Evolutionary conservation across 1,140 invertebrate species (phyloP).

Genomic region (Caenorhabditis briggsae): DNA sequence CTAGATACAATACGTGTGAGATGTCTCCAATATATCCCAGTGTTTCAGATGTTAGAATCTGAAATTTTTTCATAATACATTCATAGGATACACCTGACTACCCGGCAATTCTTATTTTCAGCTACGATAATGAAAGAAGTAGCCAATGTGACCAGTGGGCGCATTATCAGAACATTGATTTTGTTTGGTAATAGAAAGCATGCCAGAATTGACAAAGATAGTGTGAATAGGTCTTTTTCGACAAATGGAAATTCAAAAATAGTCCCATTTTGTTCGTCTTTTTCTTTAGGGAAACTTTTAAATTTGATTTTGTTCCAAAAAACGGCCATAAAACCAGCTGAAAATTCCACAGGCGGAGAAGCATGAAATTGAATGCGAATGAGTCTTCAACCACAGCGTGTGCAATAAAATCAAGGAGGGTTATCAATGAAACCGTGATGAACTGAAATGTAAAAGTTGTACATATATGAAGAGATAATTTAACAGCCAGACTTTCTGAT

Average conservation of each 20-base stretch:
- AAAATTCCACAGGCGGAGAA: conserved; percentile 50
- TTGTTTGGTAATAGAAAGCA: not conserved
- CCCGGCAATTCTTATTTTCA: not conserved
- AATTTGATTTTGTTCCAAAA: not conserved
- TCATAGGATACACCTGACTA: not conserved
- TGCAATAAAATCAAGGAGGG: not conserved
- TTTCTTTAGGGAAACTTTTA: not conserved
- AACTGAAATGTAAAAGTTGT: not conserved
- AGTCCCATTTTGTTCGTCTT: too few relatives aligned
- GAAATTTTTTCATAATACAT: not conserved
- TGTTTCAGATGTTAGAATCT: not conserved
- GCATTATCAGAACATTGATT: not conserved
- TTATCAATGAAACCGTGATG: not conserved
- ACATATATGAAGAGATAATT: not conserved
- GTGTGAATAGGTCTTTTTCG: not conserved
- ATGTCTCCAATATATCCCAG: conserved; percentile 40
- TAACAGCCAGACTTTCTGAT: not conserved
- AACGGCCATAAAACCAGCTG: not conserved
- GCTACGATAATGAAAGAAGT: not conserved
- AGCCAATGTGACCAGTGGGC: conserved; percentile 17
- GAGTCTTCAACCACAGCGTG: not conserved
- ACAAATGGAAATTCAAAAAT: not conserved
- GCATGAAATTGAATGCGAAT: conserved; percentile 43
- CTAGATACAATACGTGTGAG: conserved; percentile 42
- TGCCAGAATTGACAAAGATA: too few relatives aligned